Evolutionary conservation across 2,888 invertebrate genomes (phyloP).

Genomic region (Dicycla oo): DNA sequence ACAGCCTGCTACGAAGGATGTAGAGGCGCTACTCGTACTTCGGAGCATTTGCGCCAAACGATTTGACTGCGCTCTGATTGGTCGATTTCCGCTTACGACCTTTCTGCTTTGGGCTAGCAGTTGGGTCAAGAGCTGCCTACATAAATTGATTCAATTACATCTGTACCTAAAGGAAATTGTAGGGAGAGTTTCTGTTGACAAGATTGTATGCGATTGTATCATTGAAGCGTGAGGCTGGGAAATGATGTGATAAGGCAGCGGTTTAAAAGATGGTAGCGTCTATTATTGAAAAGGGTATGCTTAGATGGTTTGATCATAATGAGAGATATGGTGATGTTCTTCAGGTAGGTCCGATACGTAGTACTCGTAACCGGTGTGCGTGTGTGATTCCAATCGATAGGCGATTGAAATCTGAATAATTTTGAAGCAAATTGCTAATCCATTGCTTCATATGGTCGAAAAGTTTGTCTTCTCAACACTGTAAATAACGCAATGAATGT

Average conservation of each 20-base stretch:
- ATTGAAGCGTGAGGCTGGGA: background rate
- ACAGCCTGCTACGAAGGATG: conserved; percentile 45
- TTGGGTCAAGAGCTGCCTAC: conserved; percentile 24
- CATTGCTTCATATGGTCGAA: no score
- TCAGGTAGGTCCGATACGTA: background rate
- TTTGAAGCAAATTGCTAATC: no score
- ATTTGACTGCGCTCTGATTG: conserved; percentile 37
- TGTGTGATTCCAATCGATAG: no score
- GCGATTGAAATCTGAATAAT: no score
- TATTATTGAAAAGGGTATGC: background rate
- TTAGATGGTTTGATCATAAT: background rate
- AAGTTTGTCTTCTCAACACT: no score
- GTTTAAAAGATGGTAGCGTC: background rate
- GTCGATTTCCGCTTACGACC: conserved; percentile 31
- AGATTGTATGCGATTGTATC: background rate
- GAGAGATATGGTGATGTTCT: background rate
- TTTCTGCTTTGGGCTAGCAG: conserved; percentile 10
- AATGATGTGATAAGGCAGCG: background rate
- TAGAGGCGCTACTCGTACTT: conserved; percentile 43
- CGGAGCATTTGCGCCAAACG: conserved; percentile 26
- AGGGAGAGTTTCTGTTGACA: background rate
- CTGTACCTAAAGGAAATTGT: conserved; percentile 13
- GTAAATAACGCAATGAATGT: no score
- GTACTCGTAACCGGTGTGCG: background rate
- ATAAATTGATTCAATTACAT: conserved; percentile 35